phyloP scores from a whole-genome alignment of 2,888 invertebrate species.

The Megamerina dolium region DNA sequence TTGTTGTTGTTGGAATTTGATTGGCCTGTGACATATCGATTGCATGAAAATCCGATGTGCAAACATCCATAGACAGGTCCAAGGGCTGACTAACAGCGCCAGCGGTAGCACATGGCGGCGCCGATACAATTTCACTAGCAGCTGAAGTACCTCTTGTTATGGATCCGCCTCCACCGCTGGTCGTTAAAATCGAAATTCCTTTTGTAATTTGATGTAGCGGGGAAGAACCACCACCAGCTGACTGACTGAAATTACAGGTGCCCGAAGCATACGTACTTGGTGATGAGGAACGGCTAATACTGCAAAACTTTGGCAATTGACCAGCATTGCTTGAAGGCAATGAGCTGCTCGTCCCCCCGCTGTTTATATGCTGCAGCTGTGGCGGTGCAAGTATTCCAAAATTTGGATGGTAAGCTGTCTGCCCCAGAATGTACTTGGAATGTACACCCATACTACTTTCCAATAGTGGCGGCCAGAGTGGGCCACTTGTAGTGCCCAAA shows the following conservation, averaged over 20 bases:
- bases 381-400: conserved; percentile 4
- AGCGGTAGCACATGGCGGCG: conserved; percentile 17
- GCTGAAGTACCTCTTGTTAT: conserved; percentile 68
- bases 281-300: conserved; percentile 43
- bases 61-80: conserved; percentile 48
- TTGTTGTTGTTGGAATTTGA: neutral
- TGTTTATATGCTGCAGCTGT: conserved; percentile 15
- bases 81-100: conserved; percentile 41
- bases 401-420: conserved; percentile 9
- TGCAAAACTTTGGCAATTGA: conserved; percentile 53
- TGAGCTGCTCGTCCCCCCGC: conserved; percentile 33
- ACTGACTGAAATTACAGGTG: conserved; percentile 27
- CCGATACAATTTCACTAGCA: conserved; percentile 37
- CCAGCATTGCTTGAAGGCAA: conserved; percentile 39
- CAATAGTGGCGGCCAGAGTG: conserved; percentile 5
- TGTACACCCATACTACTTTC: conserved; percentile 17
- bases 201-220: conserved; percentile 62
- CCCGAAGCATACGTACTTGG: conserved; percentile 43
- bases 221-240: conserved; percentile 44
- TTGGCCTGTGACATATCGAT: conserved; percentile 3
- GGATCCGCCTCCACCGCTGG: conserved; percentile 60
- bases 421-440: conserved; percentile 34
- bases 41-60: conserved; percentile 21
- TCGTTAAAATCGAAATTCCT: conserved; percentile 70
- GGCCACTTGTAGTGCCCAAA: conserved; percentile 19